Conservation (phyloP, 2,113 vertebrate genomes). For the Notiomystis cincta region DNA sequence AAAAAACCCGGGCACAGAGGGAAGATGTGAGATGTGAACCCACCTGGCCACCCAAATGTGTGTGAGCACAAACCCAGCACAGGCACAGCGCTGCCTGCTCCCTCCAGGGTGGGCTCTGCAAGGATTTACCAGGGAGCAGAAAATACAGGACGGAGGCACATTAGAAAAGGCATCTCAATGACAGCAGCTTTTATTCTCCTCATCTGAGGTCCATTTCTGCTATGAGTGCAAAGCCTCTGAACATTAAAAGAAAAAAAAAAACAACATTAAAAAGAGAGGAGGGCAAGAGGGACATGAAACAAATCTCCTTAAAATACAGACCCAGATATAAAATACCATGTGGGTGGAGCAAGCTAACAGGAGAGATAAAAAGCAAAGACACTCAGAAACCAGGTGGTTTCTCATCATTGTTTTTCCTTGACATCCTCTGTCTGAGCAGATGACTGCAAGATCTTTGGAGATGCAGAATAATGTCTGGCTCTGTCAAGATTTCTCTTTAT, state of each 20-base stretch:
- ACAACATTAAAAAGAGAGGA: background rate
- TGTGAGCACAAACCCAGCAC: background rate
- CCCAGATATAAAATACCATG: constrained; percentile 53
- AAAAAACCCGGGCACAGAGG: background rate
- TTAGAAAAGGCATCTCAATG: background rate
- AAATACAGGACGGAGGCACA: background rate
- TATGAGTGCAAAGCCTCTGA: constrained; percentile 60
- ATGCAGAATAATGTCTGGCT: constrained; percentile 5
- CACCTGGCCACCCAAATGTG: background rate
- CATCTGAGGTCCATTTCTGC: constrained; percentile 18
- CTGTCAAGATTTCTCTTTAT: constrained; percentile 43
- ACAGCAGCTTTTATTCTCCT: constrained; percentile 28
- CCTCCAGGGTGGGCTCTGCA: background rate
- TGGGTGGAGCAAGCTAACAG: constrained; percentile 2
- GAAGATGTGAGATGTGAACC: background rate
- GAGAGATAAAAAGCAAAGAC: constrained; percentile 32
- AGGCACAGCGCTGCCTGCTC: background rate
- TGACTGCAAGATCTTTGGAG: background rate
- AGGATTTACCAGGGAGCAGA: background rate
- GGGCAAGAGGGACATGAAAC: constrained; percentile 34
- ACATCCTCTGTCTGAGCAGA: background rate
- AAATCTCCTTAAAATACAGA: constrained; percentile 48
- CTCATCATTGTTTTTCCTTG: background rate
- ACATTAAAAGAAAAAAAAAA: background rate
- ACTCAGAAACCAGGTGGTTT: constrained; percentile 11